A percentile compares a stretch with the other conserved stretches of the same genome.
These are phyloP conservation scores for Heliothis subflexa DNA, from an alignment of 1,140 invertebrate species.

Conservation along the genomic window DNA sequence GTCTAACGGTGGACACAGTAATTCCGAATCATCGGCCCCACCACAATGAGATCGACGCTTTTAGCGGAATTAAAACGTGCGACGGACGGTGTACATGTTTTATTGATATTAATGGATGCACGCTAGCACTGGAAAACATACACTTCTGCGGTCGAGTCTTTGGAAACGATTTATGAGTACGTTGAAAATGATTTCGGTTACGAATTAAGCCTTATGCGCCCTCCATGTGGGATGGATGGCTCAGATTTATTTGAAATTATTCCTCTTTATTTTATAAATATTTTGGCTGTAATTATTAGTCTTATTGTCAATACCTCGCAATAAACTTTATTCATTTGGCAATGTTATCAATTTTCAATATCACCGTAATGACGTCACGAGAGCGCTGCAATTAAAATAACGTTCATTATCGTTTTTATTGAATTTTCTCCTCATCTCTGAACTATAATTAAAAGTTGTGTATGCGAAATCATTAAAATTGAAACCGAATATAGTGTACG, in stretches of 20 bases:
- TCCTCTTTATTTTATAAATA: neutral
- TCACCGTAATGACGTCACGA: neutral
- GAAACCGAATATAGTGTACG: conserved; percentile 28
- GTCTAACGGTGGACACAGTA: conserved; percentile 52
- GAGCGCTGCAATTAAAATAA: conserved; percentile 28
- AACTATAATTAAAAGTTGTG: conserved; percentile 46
- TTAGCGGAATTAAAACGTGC: conserved; percentile 79
- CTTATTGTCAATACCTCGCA: no score
- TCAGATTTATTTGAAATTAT: neutral
- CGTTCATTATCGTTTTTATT: conserved; percentile 29
- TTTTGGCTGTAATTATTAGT: neutral
- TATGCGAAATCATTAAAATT: conserved; percentile 42
- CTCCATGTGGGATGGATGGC: neutral
- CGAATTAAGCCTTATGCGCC: conserved; percentile 5
- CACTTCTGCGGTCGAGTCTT: conserved; percentile 26
- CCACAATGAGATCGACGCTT: conserved; percentile 81
- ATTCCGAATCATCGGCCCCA: conserved; percentile 65
- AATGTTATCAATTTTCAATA: conserved; percentile 7
- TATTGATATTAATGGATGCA: conserved; percentile 64
- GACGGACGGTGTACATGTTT: conserved; percentile 65
- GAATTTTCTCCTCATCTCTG: conserved; percentile 12
- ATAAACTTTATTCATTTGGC: neutral
- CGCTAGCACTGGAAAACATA: conserved; percentile 14
- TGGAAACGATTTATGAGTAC: conserved; percentile 16
- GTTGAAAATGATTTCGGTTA: conserved; percentile 13